These are phyloP conservation scores for Lasioglossum oenotherae DNA, from an alignment of 2,888 invertebrate species.

Conservation along the genomic window DNA sequence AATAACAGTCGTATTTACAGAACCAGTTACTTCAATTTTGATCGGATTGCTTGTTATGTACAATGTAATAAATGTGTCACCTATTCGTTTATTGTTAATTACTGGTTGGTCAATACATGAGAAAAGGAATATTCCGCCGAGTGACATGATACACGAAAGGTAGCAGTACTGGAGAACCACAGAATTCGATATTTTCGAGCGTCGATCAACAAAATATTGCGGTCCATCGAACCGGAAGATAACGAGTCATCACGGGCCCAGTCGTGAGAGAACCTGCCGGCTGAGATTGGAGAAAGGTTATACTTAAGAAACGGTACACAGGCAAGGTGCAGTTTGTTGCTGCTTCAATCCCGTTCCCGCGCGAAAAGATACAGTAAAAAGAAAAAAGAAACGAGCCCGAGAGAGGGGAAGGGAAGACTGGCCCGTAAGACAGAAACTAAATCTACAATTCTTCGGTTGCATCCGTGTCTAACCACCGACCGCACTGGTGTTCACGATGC, in stretches of 20 bases:
- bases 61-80: too few species aligned
- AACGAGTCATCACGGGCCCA: slow-evolving; percentile 31
- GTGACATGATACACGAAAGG: background rate
- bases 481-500: slow-evolving; percentile 61
- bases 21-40: too few species aligned
- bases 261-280: slow-evolving; percentile 60
- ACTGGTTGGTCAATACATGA: background rate
- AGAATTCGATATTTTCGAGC: slow-evolving; percentile 1
- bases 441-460: slow-evolving; percentile 63
- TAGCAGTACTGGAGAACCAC: background rate
- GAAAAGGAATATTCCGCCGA: background rate
- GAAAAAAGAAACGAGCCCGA: background rate
- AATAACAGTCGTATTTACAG: too few species aligned
- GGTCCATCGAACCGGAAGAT: slow-evolving; percentile 52
- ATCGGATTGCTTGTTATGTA: too few species aligned
- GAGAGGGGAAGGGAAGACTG: slow-evolving; percentile 6
- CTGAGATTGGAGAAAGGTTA: slow-evolving; percentile 56
- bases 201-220: slow-evolving; percentile 37
- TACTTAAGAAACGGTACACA: slow-evolving; percentile 64
- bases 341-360: slow-evolving; percentile 21
- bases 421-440: slow-evolving; percentile 66
- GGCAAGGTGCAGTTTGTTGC: slow-evolving; percentile 45
- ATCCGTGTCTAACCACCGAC: slow-evolving; percentile 61
- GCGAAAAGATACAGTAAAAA: slow-evolving; percentile 44
- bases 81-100: too few species aligned